phyloP scores from a whole-genome alignment of 2,888 invertebrate genomes.

The Rhorus exstirpatorius region DNA sequence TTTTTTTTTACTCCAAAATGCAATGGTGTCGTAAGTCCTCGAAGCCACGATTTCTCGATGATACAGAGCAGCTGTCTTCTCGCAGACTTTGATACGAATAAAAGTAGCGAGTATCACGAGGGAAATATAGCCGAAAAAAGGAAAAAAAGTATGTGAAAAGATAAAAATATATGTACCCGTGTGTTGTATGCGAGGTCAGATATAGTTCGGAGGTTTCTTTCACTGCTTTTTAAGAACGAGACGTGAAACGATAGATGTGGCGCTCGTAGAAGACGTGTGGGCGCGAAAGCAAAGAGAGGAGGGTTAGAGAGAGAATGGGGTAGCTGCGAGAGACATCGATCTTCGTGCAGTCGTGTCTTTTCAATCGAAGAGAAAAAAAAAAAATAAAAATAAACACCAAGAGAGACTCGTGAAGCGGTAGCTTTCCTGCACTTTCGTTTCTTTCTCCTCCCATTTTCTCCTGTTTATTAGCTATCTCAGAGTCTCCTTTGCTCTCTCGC shows the following conservation, averaged over 20 bases:
- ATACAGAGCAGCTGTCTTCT: too few relatives aligned
- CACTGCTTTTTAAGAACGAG: slow-evolving; percentile 9
- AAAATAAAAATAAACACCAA: slow-evolving; percentile 17
- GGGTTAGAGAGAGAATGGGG: slow-evolving; percentile 6
- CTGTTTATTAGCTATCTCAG: slow-evolving; percentile 25
- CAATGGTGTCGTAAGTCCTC: too few relatives aligned
- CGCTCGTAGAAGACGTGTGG: background rate
- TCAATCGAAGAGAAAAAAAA: slow-evolving; percentile 29
- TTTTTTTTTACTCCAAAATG: too few relatives aligned
- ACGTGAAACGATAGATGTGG: background rate
- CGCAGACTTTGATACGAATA: too few relatives aligned
- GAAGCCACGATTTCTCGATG: too few relatives aligned
- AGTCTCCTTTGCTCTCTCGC: background rate
- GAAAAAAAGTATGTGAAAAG: background rate
- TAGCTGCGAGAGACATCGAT: slow-evolving; percentile 32
- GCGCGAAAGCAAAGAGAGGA: background rate
- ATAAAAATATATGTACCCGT: background rate
- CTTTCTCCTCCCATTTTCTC: background rate
- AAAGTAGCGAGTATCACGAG: too few relatives aligned
- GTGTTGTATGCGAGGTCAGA: background rate
- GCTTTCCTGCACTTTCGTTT: background rate
- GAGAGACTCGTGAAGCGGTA: background rate
- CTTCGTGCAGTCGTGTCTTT: slow-evolving; percentile 37
- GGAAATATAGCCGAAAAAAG: too few relatives aligned
- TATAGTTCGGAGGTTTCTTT: slow-evolving; percentile 8